Base-by-base conservation (phyloP, 2,113 vertebrate genomes). In the Acrocephalus kingi region DNA sequence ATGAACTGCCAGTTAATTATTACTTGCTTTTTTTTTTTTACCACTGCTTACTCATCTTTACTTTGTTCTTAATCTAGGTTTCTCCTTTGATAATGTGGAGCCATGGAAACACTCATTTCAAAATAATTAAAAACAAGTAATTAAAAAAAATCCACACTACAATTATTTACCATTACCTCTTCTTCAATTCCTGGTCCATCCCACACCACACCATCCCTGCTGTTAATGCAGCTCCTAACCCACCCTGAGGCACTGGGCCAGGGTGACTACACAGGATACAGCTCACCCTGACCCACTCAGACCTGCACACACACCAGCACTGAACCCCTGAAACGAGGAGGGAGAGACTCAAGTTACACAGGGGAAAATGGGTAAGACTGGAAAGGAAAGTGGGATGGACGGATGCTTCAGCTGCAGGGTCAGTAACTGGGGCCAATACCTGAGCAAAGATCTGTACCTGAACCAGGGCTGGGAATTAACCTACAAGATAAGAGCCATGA, bases 251-350 rank as follows among this genome's bases (percentile, higher is more conserved):
- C 64, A 54, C 24, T 2, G 51, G 59, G 14, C 35, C 41, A 48
- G 16, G 59, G 1, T 14, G 35, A 24, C 14, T 6, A 4, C 0
- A 0, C 0, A 9, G 33, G 54, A 48, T 2, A 14, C 39, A 46
- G 25, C 4, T 48, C 41, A 45, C 31, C 69, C 77, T 46, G 46
- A 46, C 41, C 27, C 27, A 2, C 54, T 77, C 45, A 59, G 30
- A 27, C 13, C 45, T 25, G 27, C 39, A 39, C 31, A 19, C 6
- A 28, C 41, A 45, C 4, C 63, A 69, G 63, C 51, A 69, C 27
- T 33, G 21, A 79, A 33, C 7, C 30, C 71, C 25, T 3, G 0
- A 5, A 21, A 33, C 1, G 11, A 73, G 35, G 28, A 48, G 16
- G 30, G 20, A 62, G 27, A 77, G 24, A 48, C 3, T 33, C 1